phyloP scores from a whole-genome alignment of 2,888 invertebrate genomes.

The Tupiocoris notatus region DNA sequence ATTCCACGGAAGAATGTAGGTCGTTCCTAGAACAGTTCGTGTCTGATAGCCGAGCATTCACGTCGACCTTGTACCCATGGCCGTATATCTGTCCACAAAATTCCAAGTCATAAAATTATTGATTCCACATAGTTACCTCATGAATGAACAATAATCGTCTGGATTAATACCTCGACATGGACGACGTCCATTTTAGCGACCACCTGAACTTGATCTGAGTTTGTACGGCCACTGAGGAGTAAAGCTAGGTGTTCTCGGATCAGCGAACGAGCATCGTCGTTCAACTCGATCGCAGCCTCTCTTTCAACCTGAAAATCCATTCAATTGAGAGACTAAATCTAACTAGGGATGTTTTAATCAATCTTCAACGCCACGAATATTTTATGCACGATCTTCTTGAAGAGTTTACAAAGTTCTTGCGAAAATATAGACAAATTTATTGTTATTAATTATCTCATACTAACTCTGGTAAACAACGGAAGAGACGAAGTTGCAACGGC shows the following conservation, averaged over 20 bases:
- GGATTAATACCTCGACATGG: slow-evolving; percentile 6
- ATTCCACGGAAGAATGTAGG: neutral
- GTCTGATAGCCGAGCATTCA: neutral
- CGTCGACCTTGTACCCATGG: slow-evolving; percentile 15
- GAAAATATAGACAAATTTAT: too few species aligned
- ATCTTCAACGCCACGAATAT: too few species aligned
- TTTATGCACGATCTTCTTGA: too few species aligned
- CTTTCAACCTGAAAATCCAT: neutral
- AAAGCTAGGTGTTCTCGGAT: neutral
- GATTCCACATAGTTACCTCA: too few species aligned
- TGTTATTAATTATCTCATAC: neutral
- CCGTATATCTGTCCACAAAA: neutral
- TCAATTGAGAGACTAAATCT: too few species aligned
- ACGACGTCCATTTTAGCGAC: slow-evolving; percentile 10
- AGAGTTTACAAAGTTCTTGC: too few species aligned
- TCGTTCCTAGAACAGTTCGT: neutral
- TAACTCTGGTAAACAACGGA: neutral
- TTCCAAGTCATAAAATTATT: too few species aligned
- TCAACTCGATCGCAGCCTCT: neutral
- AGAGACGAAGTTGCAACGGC: neutral
- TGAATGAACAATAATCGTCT: too few species aligned
- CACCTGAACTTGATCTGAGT: slow-evolving; percentile 5
- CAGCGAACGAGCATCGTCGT: neutral
- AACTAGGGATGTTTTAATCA: too few species aligned
- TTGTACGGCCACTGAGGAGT: neutral